phyloP scores from a whole-genome alignment of 2,113 vertebrate species.

The Planiliza haematocheilus region DNA sequence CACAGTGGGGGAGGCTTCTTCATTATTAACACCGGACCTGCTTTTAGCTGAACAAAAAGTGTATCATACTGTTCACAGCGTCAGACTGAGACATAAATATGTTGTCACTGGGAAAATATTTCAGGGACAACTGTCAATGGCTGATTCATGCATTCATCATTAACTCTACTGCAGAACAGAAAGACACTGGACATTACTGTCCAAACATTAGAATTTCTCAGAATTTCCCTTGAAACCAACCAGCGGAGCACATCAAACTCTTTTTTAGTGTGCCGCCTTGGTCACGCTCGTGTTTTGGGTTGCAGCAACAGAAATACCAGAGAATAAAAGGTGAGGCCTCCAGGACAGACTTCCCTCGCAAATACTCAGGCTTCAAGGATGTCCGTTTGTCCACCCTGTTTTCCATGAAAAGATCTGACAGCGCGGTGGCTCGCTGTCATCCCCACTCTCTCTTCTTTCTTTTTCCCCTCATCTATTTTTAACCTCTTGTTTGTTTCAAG shows the following conservation, averaged over 20 bases:
- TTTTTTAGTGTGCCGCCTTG: not conserved
- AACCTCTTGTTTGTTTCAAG: slow-evolving; percentile 50
- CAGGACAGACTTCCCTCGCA: slow-evolving; percentile 65
- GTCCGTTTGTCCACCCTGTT: slow-evolving; percentile 73
- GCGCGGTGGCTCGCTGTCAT: slow-evolving; percentile 60
- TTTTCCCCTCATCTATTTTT: slow-evolving; percentile 62
- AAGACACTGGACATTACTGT: not conserved
- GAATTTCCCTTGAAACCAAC: no score
- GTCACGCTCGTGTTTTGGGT: slow-evolving; percentile 34
- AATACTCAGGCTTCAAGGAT: slow-evolving; percentile 67
- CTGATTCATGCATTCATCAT: not conserved
- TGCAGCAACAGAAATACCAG: slow-evolving; percentile 27
- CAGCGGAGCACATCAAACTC: not conserved
- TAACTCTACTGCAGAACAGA: not conserved
- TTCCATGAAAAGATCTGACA: slow-evolving; percentile 68
- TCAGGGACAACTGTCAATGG: not conserved
- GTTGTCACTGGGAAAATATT: not conserved
- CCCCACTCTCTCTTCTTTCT: slow-evolving; percentile 36
- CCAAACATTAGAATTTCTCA: not conserved
- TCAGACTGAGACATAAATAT: slow-evolving; percentile 5
- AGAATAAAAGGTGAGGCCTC: slow-evolving; percentile 58
- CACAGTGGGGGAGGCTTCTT: slow-evolving; percentile 47
- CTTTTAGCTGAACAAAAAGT: slow-evolving; percentile 12
- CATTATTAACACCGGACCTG: not conserved
- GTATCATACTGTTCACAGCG: slow-evolving; percentile 16